Conservation (phyloP, 2,797 vertebrate genomes). For the Eulemur rubriventer region DNA sequence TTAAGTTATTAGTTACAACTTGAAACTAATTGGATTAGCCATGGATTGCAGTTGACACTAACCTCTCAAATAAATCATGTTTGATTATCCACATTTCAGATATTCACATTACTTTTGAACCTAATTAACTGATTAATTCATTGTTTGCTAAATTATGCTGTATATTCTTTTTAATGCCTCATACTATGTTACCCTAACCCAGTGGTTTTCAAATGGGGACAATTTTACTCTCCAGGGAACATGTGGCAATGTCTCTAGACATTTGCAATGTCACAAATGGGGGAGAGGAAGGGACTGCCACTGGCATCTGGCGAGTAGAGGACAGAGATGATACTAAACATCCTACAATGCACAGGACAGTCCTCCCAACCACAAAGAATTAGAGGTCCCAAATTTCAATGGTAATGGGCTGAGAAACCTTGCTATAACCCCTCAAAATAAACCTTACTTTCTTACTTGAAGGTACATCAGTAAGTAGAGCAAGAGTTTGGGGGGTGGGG, state of each 20-base stretch:
- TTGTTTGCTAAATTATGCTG: background rate
- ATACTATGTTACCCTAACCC: background rate
- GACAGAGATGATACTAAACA: background rate
- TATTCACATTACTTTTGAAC: conserved; percentile 45
- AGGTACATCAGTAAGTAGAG: background rate
- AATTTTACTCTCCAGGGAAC: background rate
- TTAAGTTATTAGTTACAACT: conserved; percentile 35
- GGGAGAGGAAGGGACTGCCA: background rate
- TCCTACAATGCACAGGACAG: background rate
- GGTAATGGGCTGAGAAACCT: background rate
- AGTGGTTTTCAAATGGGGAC: background rate
- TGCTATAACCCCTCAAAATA: background rate
- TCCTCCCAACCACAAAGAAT: background rate
- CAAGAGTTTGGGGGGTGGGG: background rate
- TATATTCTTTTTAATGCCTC: background rate
- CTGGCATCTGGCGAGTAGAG: background rate
- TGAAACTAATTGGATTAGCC: conserved; percentile 34
- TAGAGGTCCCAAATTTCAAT: background rate
- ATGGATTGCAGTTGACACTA: conserved; percentile 9
- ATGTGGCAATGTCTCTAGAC: background rate
- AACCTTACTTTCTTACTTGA: background rate
- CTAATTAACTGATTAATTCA: conserved; percentile 24
- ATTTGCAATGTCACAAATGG: background rate
- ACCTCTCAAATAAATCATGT: conserved; percentile 52
- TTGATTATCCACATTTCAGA: conserved; percentile 49